Base-by-base conservation (phyloP, 2,888 invertebrate species). In the Pinctada fucata region DNA sequence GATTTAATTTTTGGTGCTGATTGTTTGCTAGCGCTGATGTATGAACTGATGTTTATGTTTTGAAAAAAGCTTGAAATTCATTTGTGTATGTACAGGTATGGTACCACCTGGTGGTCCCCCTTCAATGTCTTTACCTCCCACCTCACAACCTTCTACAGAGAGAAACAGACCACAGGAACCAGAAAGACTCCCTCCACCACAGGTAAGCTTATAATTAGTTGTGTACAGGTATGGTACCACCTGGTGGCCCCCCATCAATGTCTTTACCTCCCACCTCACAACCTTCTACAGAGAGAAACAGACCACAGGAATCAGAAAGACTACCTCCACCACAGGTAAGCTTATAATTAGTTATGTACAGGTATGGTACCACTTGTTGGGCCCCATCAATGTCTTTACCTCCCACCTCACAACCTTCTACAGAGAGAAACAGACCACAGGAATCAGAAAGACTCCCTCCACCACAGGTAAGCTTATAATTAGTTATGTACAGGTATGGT, bases 131-230 rank as follows among this genome's bases (percentile, higher is more conserved):
- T 58, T 5, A n/a, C 47, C 48, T 49, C 64, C 47, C 52, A 50
- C 3, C 51, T 45, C 5, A 71, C 58, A 31, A 48, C 73, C 73
- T 45, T 64, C 47, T 16, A n/a, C 52, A 2, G n/a, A 58, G 13
- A 48, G 45, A 5, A 72, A 10, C 49, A 67, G 69, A 49, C 76
- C 76, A 13, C 72, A 78, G 50, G 67, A 72, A 63, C 4, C 64
- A 49, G 79, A 80, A 45, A 80, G 74, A 72, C 71, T 78, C n/a
- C 80, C 80, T n/a, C 75, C 80, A 10, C 80, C 80, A 48, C 58
- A 58, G 58, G 58, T 58, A 58, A 58, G 13, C 58, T 31, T 31
- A 31, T 31, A 31, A 31, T 31, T 31, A 31, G 31, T 31, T 58
- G 1, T 4, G 31, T 58, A 10, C 58, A 52, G 75, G 72, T 10